phyloP scores from a whole-genome alignment of 2,113 vertebrate species.

The Tursiops truncatus region DNA sequence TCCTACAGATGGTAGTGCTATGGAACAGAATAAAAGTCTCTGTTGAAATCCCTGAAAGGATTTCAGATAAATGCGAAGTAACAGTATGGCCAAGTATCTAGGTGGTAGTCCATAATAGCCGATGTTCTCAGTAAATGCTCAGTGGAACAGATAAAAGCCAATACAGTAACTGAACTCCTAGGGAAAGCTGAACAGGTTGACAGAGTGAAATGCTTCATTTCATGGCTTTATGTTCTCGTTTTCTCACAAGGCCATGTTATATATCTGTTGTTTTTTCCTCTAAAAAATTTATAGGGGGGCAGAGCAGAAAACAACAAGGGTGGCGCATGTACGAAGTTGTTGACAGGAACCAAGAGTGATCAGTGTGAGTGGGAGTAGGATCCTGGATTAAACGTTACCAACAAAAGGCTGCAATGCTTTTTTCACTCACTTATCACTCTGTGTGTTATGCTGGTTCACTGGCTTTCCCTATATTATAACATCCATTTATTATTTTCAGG shows the following conservation, averaged over 20 bases:
- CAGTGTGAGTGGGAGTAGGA: neutral
- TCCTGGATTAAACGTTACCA: neutral
- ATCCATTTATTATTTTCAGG: neutral
- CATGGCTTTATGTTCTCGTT: neutral
- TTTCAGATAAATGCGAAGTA: neutral
- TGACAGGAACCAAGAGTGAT: neutral
- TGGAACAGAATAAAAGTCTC: neutral
- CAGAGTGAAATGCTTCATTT: neutral
- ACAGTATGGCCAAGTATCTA: neutral
- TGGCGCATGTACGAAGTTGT: neutral
- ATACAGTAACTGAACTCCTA: neutral
- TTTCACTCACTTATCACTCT: neutral
- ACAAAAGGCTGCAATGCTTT: neutral
- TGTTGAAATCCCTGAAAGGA: neutral
- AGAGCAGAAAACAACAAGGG: neutral
- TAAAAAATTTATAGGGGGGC: neutral
- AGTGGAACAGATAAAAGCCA: neutral
- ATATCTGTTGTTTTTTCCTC: neutral
- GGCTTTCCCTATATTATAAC: neutral
- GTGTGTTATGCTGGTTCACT: neutral
- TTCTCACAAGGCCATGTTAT: neutral
- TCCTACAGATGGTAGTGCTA: neutral
- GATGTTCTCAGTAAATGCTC: neutral
- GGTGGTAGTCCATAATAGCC: neutral
- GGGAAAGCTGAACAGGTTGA: neutral